phyloP scores from a whole-genome alignment of 2,888 invertebrate species.

The Pseudanteris insignis region DNA sequence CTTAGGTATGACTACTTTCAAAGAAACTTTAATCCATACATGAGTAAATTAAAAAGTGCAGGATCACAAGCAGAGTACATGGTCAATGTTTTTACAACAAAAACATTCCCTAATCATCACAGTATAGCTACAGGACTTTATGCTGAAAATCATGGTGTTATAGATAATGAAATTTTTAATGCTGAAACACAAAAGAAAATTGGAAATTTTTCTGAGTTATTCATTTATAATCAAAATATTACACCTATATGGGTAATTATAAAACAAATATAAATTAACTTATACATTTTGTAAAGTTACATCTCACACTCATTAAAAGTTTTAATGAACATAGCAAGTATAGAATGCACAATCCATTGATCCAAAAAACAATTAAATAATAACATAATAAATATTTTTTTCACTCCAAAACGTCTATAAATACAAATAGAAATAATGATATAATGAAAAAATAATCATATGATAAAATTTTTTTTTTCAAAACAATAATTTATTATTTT shows the following conservation, averaged over 20 bases:
- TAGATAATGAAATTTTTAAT: slow-evolving; percentile 73
- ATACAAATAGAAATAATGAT: too few relatives aligned
- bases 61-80: slow-evolving; percentile 72
- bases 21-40: slow-evolving; percentile 70
- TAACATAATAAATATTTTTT: too few relatives aligned
- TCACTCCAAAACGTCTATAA: too few relatives aligned
- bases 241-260: slow-evolving; percentile 71
- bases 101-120: slow-evolving; percentile 81
- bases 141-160: slow-evolving; percentile 75
- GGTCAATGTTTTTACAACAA: slow-evolving; percentile 74
- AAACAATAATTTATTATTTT: too few relatives aligned
- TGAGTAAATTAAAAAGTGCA: slow-evolving; percentile 69
- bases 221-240: slow-evolving; percentile 69
- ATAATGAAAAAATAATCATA: too few relatives aligned
- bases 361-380: too few relatives aligned
- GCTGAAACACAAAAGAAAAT: slow-evolving; percentile 58
- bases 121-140: slow-evolving; percentile 77
- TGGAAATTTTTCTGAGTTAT: slow-evolving; percentile 65
- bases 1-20: slow-evolving; percentile 73
- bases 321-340: too few relatives aligned
- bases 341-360: too few relatives aligned
- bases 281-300: too few relatives aligned
- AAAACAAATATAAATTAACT: too few relatives aligned
- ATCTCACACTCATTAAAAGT: too few relatives aligned
- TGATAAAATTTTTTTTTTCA: too few relatives aligned